A percentile compares a stretch with the other conserved stretches of the same genome.
Evolutionary conservation across 2,797 vertebrate species (phyloP).

Genomic region (Chelonia mydas): DNA sequence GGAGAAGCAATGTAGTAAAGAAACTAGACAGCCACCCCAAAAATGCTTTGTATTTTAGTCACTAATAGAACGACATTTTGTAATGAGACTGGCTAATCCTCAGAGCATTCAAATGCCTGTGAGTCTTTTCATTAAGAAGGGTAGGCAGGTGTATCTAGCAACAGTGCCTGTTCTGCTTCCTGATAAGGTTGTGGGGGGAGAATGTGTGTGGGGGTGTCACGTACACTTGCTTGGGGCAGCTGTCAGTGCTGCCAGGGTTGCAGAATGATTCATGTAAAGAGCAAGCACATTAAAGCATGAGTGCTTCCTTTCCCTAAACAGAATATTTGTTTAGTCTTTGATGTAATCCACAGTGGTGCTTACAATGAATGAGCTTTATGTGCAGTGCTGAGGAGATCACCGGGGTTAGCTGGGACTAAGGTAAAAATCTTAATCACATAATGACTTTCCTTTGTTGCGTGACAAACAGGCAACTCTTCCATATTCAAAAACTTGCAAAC

Average conservation of each 20-base stretch:
- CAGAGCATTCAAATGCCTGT: background rate
- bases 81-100: background rate
- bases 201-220: background rate
- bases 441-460: background rate
- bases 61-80: background rate
- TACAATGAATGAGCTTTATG: background rate
- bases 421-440: constrained; percentile 22
- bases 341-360: background rate
- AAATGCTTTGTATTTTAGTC: background rate
- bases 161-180: background rate
- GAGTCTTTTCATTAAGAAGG: background rate
- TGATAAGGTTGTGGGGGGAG: background rate
- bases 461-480: background rate
- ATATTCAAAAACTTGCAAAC: background rate
- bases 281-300: constrained; percentile 17
- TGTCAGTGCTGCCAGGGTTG: background rate
- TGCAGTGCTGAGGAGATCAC: background rate
- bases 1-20: background rate
- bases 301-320: rapidly evolving
- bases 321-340: background rate
- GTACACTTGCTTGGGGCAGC: background rate
- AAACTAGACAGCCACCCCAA: background rate
- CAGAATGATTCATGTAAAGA: background rate
- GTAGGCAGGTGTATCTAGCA: background rate
- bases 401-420: background rate